These are phyloP conservation scores for Grapholita molesta DNA, from an alignment of 1,140 invertebrate species.

Conservation along the genomic window DNA sequence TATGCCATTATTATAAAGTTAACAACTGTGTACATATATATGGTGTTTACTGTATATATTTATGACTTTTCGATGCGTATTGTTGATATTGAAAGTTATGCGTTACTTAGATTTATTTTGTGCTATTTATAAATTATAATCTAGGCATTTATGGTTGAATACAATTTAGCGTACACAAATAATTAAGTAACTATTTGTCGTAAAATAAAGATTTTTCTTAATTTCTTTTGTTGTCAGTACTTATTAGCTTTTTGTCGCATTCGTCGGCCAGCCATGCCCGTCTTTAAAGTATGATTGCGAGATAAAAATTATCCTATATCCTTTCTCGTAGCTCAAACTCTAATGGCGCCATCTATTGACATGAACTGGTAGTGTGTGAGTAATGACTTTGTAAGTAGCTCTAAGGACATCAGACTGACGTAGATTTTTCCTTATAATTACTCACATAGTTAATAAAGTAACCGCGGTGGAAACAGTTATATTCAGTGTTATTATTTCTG, in stretches of 20 bases:
- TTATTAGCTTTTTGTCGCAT: neutral
- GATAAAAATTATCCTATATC: too few relatives aligned
- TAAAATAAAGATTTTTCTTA: neutral
- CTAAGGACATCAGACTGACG: neutral
- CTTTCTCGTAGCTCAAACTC: too few relatives aligned
- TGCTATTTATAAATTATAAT: neutral
- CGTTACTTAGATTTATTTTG: neutral
- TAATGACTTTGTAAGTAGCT: neutral
- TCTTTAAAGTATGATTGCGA: too few relatives aligned
- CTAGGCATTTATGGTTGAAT: neutral
- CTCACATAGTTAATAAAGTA: slow-evolving; percentile 11
- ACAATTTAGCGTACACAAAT: too few relatives aligned
- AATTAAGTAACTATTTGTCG: too few relatives aligned
- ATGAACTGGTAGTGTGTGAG: neutral
- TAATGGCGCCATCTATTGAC: neutral
- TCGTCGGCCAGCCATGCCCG: too few relatives aligned
- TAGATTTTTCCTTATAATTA: slow-evolving; percentile 21
- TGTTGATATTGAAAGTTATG: neutral
- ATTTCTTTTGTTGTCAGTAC: neutral
- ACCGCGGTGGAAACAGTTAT: neutral
- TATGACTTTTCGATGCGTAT: neutral
- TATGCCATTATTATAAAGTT: too few relatives aligned
- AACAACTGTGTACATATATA: too few relatives aligned
- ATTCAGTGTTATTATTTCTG: too few relatives aligned
- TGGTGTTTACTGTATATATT: too few relatives aligned